Conservation (phyloP, 2,888 invertebrate genomes). For the Drosophila silvestris region DNA sequence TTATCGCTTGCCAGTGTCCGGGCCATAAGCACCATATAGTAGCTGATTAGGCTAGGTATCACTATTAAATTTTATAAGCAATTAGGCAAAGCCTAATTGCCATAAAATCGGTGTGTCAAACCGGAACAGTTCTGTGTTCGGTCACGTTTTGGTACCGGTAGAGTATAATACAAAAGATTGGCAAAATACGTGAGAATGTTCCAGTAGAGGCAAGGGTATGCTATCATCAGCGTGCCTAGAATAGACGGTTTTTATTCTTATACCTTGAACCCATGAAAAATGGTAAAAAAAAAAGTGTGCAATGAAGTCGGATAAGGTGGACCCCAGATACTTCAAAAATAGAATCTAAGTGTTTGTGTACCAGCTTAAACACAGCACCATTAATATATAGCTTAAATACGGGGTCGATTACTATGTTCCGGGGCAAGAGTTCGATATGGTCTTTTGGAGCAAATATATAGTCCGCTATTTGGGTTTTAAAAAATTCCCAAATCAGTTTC, state of each 20-base stretch:
- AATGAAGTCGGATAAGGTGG: background rate
- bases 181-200: too few relatives aligned
- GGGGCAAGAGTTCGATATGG: background rate
- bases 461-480: background rate
- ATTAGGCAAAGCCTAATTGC: conserved; percentile 38
- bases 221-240: too few relatives aligned
- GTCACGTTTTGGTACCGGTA: background rate
- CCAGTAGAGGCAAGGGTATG: too few relatives aligned
- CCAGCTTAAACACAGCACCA: background rate
- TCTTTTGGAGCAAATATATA: background rate
- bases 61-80: conserved; percentile 16
- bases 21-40: background rate
- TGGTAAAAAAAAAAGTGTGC: background rate
- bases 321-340: background rate
- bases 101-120: conserved; percentile 24
- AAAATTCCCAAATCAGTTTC: background rate
- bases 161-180: too few relatives aligned
- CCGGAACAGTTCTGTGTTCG: background rate
- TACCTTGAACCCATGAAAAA: too few relatives aligned
- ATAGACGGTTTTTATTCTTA: too few relatives aligned
- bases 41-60: conserved; percentile 31
- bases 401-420: background rate
- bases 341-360: background rate
- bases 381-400: background rate
- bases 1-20: conserved; percentile 26